Conservation (phyloP, 1,140 invertebrate genomes). For the Saccostrea cuccullata region DNA sequence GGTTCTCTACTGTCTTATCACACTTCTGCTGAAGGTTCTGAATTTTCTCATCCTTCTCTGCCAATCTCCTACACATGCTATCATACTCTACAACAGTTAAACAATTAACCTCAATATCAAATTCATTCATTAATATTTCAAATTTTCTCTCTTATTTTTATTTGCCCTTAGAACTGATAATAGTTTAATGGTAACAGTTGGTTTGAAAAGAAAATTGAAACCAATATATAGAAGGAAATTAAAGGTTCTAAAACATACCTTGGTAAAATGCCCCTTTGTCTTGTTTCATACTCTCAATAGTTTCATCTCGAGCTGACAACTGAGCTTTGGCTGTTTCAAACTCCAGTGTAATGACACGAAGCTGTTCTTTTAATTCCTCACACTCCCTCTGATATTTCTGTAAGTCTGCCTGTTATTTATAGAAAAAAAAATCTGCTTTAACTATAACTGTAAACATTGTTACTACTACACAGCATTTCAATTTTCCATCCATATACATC, state of each 20-base stretch:
- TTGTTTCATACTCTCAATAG: conserved; percentile 65
- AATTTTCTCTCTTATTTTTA: not conserved
- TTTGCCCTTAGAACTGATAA: not conserved
- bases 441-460: not conserved
- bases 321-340: conserved; percentile 65
- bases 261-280: conserved; percentile 69
- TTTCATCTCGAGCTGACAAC: conserved; percentile 62
- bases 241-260: conserved; percentile 54
- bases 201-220: too few relatives aligned
- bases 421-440: not conserved
- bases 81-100: conserved; percentile 68
- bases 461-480: too few relatives aligned
- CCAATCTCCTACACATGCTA: conserved; percentile 67
- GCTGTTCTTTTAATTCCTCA: conserved; percentile 57
- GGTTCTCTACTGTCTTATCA: conserved; percentile 58
- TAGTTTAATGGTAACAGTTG: too few relatives aligned
- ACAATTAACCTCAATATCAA: not conserved
- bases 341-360: conserved; percentile 57
- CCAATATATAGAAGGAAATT: too few relatives aligned
- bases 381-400: conserved; percentile 54
- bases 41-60: conserved; percentile 70
- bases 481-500: too few relatives aligned
- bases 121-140: not conserved
- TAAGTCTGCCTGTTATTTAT: conserved; percentile 59
- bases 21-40: conserved; percentile 62